These are phyloP conservation scores for Bubo bubo DNA, from an alignment of 2,113 vertebrate species.

Conservation along the genomic window DNA sequence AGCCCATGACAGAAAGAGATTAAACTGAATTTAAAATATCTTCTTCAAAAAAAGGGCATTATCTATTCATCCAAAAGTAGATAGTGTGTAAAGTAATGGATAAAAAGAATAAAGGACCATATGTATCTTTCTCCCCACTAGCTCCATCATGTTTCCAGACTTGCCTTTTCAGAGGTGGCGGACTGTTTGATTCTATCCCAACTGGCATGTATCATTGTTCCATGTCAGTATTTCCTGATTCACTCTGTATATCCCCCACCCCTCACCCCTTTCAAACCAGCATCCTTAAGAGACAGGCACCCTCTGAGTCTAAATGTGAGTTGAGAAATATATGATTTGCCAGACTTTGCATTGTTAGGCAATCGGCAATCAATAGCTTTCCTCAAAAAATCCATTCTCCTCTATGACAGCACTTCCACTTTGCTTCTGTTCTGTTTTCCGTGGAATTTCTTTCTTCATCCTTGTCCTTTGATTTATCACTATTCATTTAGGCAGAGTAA, in stretches of 20 bases:
- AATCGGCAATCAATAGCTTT: background rate
- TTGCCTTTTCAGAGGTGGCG: background rate
- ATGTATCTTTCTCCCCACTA: background rate
- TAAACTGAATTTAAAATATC: background rate
- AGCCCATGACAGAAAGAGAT: background rate
- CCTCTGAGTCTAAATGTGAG: background rate
- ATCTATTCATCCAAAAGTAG: background rate
- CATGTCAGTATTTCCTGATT: background rate
- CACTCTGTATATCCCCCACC: rapidly evolving
- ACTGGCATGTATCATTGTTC: rapidly evolving
- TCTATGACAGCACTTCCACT: background rate
- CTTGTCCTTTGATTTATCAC: background rate
- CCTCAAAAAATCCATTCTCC: background rate
- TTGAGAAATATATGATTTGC: background rate
- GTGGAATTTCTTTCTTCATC: background rate
- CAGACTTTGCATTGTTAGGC: background rate
- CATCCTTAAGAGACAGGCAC: background rate
- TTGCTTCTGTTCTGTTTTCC: background rate
- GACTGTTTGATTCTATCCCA: background rate
- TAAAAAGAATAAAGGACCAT: background rate
- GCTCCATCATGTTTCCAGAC: background rate
- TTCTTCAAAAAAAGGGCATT: background rate
- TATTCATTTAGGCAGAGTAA: background rate
- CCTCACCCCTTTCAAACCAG: background rate
- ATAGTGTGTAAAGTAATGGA: background rate